phyloP scores from a whole-genome alignment of 1,140 invertebrate species.

The Gryon sp. region DNA sequence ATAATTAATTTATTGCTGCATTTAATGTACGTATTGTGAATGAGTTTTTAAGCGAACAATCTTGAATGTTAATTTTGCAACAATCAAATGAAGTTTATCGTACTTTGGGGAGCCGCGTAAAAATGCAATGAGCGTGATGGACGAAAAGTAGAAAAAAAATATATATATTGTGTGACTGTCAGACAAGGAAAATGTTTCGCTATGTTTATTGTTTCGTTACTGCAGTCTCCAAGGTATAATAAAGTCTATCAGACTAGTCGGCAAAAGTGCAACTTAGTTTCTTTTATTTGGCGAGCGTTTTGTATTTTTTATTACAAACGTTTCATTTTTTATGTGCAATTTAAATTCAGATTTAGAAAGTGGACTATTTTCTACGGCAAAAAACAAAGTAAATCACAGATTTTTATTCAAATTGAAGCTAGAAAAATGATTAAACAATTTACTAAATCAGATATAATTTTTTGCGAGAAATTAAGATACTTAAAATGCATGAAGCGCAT shows the following conservation, averaged over 20 bases:
- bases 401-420: too few species aligned
- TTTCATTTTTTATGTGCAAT: slow-evolving; percentile 38
- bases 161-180: slow-evolving; percentile 25
- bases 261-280: slow-evolving; percentile 10
- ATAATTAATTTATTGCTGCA: too few species aligned
- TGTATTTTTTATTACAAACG: slow-evolving; percentile 34
- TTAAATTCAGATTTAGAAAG: slow-evolving; percentile 29
- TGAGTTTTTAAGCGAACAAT: neutral
- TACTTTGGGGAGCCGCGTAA: slow-evolving; percentile 5
- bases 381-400: too few species aligned
- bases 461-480: too few species aligned
- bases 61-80: slow-evolving; percentile 20
- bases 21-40: neutral
- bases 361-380: neutral
- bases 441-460: too few species aligned
- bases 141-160: slow-evolving; percentile 42
- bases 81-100: slow-evolving; percentile 24
- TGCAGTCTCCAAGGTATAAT: slow-evolving; percentile 32
- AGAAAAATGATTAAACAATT: too few species aligned
- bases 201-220: slow-evolving; percentile 49
- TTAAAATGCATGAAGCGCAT: too few species aligned
- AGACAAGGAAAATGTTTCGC: slow-evolving; percentile 22
- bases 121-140: slow-evolving; percentile 47
- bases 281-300: slow-evolving; percentile 31
- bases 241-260: slow-evolving; percentile 27